Evolutionary conservation across 2,797 vertebrate genomes (phyloP).

Genomic region (Mormyrus proboscirostris): DNA sequence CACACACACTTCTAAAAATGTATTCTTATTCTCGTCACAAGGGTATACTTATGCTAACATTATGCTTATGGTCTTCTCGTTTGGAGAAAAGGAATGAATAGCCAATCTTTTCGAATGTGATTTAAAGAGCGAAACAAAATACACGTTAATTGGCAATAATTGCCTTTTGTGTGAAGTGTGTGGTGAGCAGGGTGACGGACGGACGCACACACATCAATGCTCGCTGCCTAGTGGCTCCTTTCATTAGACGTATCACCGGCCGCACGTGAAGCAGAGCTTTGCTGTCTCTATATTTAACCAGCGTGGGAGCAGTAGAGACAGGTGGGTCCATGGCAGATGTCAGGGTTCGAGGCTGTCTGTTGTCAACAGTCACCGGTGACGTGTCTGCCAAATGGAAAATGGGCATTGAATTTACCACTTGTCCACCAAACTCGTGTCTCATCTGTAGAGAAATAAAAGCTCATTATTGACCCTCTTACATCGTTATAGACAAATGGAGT

Average conservation of each 20-base stretch:
- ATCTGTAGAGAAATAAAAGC: neutral
- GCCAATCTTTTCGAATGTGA: neutral
- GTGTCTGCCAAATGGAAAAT: neutral
- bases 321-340: neutral
- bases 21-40: neutral
- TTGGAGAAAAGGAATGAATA: neutral
- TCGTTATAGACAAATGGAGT: neutral
- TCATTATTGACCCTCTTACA: neutral
- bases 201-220: neutral
- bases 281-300: constrained; percentile 21
- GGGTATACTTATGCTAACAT: neutral
- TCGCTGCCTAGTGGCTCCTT: neutral
- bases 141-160: neutral
- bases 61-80: neutral
- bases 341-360: neutral
- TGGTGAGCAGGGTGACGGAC: neutral
- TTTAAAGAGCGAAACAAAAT: neutral
- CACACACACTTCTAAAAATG: neutral
- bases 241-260: neutral
- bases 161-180: neutral
- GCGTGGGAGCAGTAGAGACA: neutral
- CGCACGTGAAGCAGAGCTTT: neutral
- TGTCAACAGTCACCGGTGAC: neutral
- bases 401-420: neutral
- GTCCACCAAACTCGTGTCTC: neutral